Conservation (phyloP, 2,797 vertebrate genomes). For the Tragopan temminckii region DNA sequence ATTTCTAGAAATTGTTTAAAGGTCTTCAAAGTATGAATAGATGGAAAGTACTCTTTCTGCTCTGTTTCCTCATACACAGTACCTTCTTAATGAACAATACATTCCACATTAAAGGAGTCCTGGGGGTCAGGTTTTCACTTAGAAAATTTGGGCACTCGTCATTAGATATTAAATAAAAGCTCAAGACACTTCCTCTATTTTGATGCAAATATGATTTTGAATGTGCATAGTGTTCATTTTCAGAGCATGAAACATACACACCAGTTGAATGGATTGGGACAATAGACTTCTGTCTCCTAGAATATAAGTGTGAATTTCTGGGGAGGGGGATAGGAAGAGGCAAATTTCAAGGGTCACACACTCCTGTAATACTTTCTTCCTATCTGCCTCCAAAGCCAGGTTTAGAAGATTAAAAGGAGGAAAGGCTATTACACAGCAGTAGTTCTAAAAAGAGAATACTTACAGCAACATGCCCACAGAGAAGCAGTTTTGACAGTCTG, state of each 20-base stretch:
- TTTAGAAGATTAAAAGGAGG: slow-evolving; percentile 13
- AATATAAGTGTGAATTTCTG: slow-evolving; percentile 48
- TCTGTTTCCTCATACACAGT: neutral
- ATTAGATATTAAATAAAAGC: slow-evolving; percentile 53
- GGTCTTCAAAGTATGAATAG: slow-evolving; percentile 48
- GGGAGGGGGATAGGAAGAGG: slow-evolving; percentile 25
- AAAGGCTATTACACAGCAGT: neutral
- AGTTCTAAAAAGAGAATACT: neutral
- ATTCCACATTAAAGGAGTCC: slow-evolving; percentile 4
- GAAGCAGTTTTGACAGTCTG: neutral
- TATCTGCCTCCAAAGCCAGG: neutral
- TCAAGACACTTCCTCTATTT: slow-evolving; percentile 35
- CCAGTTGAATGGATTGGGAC: slow-evolving; percentile 43
- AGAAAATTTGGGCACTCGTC: slow-evolving; percentile 25
- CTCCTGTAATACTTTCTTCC: slow-evolving; percentile 4
- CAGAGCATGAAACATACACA: slow-evolving; percentile 46
- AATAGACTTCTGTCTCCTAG: slow-evolving; percentile 39
- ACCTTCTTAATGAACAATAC: slow-evolving; percentile 32
- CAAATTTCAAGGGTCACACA: slow-evolving; percentile 60
- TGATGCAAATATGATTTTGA: slow-evolving; percentile 64
- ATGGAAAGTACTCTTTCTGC: slow-evolving; percentile 57
- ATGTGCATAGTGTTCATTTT: slow-evolving; percentile 36
- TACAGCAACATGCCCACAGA: neutral
- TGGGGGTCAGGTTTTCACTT: slow-evolving; percentile 34
- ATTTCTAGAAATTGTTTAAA: slow-evolving; percentile 71